Base-by-base conservation (phyloP, 2,888 invertebrate species). In the Copidosoma aretas region DNA sequence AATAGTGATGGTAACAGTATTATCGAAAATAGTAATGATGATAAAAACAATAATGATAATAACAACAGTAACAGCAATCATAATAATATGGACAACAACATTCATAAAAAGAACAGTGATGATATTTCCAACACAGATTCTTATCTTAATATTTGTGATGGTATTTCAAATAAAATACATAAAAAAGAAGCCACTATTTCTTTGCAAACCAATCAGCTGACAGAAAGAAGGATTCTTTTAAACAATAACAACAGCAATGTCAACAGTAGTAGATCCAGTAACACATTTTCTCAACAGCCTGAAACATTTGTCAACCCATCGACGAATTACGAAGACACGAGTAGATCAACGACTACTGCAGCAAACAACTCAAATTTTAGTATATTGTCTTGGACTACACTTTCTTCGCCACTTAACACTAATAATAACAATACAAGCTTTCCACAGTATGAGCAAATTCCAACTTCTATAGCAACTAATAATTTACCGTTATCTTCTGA, bases 311-410 rank as follows among this genome's bases (percentile, higher is more conserved):
- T 77, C 0, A 32, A 32, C 8, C 73, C 73, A 10, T 78, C 80
- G 5, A 78, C 82, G 0, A 82, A 79, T 69, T 83, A 79, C 49
- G 78, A 78, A n/a, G 80, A 73, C 64, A 65, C 77, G 17, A 75
- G 76, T 17, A 59, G 77, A 75, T 78, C 81, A 1, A 79, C 80
- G 22, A 83, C 82, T 0, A 81, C 83, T 0, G 79, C 82, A 17
- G 84, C 84, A 43, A 81, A 82, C 43, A 83, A 80, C 1, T 83
- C 84, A 0, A 84, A 82, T 66, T 84, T 84, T 67, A 83, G 84
- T 64, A 84, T 84, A 57, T 72, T 83, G 10, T 84, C 84, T 2
- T 84, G 84, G 84, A 84, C 83, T 1, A 84, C 82, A 0, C 78
- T 82, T 46, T 82, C 84, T 15, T 46, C 4, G 82, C 82, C 2